phyloP scores from a whole-genome alignment of 2,797 vertebrate genomes.

The Gouania willdenowi region DNA sequence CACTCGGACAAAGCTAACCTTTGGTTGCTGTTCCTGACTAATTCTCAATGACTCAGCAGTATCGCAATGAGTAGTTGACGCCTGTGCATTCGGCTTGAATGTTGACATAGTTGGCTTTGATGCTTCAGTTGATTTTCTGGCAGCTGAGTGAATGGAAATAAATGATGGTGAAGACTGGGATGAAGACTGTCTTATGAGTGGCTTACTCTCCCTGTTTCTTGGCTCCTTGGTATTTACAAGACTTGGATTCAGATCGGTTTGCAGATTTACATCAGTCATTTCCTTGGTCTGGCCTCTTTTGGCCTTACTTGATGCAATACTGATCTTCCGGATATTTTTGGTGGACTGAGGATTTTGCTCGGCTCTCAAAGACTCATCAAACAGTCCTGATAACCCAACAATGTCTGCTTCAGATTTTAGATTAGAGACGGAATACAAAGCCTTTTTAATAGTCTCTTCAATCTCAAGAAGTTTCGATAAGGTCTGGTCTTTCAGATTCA shows the following conservation, averaged over 20 bases:
- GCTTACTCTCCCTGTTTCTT: slow-evolving; percentile 14
- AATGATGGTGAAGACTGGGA: slow-evolving; percentile 85
- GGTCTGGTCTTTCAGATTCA: slow-evolving; percentile 89
- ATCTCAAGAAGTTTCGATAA: slow-evolving; percentile 89
- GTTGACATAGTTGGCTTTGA: slow-evolving; percentile 51
- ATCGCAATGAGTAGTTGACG: too few relatives aligned
- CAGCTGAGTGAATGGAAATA: slow-evolving; percentile 86
- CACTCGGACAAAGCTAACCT: slow-evolving; percentile 79
- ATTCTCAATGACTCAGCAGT: slow-evolving; percentile 26
- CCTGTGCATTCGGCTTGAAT: slow-evolving; percentile 41
- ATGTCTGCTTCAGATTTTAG: slow-evolving; percentile 87
- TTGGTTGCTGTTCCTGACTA: slow-evolving; percentile 57
- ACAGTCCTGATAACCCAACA: slow-evolving; percentile 78
- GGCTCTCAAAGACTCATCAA: slow-evolving; percentile 80
- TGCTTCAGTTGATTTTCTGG: slow-evolving; percentile 75
- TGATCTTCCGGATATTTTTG: slow-evolving; percentile 80
- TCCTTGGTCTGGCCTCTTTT: slow-evolving; percentile 53
- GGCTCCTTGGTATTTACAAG: slow-evolving; percentile 15
- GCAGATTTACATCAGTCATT: slow-evolving; percentile 12
- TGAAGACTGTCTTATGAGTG: slow-evolving; percentile 52
- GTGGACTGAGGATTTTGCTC: slow-evolving; percentile 59
- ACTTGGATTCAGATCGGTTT: slow-evolving; percentile 13
- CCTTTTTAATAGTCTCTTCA: slow-evolving; percentile 91
- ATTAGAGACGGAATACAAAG: slow-evolving; percentile 88
- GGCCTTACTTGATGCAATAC: slow-evolving; percentile 77